A percentile compares a stretch with the other conserved stretches of the same genome.
These are phyloP conservation scores for Mionectes macconnelli DNA, from an alignment of 2,113 vertebrate species.

Conservation along the genomic window DNA sequence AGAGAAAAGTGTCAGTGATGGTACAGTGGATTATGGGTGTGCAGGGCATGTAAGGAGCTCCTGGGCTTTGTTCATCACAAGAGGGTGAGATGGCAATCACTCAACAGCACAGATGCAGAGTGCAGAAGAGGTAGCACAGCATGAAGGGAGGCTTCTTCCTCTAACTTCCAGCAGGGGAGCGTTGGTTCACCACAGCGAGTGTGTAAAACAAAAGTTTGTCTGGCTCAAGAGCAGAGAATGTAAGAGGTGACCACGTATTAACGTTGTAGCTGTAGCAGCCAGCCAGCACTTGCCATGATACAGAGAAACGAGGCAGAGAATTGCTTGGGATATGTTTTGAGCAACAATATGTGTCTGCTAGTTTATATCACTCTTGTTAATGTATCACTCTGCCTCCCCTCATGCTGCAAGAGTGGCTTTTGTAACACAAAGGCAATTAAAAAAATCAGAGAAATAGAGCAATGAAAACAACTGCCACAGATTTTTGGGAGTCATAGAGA, in stretches of 20 bases:
- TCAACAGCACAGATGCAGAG: neutral
- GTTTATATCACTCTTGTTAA: neutral
- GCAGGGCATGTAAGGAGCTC: too few species aligned
- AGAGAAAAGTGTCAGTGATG: rapidly evolving
- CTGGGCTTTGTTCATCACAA: neutral
- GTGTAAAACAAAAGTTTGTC: neutral
- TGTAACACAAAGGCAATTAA: neutral
- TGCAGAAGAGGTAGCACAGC: neutral
- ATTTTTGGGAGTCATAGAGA: neutral
- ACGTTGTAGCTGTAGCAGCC: neutral
- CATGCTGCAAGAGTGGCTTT: neutral
- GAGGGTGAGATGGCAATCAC: neutral
- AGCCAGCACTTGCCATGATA: neutral
- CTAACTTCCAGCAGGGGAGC: neutral
- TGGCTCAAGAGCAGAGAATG: neutral
- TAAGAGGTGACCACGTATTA: neutral
- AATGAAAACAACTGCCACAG: rapidly evolving
- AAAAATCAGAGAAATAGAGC: neutral
- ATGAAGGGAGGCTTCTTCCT: neutral
- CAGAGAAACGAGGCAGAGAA: neutral
- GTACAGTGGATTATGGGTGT: neutral
- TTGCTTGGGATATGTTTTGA: rapidly evolving
- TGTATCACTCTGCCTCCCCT: neutral
- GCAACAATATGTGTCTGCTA: rapidly evolving
- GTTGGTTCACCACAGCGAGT: neutral